Conservation (phyloP, 2,797 vertebrate species). For the Chrosomus eos region DNA sequence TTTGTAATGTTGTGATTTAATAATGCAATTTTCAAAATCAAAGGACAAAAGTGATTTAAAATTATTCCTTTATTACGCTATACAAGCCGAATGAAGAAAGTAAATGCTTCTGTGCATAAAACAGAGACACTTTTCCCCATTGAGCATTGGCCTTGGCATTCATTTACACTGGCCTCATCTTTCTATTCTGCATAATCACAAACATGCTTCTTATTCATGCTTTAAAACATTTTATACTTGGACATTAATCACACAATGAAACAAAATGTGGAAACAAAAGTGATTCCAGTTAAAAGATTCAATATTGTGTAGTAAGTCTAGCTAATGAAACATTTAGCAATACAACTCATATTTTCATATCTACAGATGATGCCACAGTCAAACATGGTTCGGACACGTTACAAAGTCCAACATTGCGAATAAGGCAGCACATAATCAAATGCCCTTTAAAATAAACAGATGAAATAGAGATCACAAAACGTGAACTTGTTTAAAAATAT, state of each 20-base stretch:
- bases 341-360: constrained; percentile 5
- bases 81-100: constrained; percentile 22
- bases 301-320: neutral
- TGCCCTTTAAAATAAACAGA: constrained; percentile 21
- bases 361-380: neutral
- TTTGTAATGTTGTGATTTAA: neutral
- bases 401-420: constrained; percentile 20
- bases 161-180: constrained; percentile 34
- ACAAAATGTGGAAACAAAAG: neutral
- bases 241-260: constrained; percentile 29
- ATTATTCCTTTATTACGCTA: constrained; percentile 37
- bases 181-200: constrained; percentile 31
- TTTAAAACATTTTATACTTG: neutral
- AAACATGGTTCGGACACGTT: neutral
- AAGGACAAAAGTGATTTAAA: constrained; percentile 7
- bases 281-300: neutral
- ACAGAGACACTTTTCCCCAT: constrained; percentile 34
- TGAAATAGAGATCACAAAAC: neutral
- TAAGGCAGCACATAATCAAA: constrained; percentile 15
- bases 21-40: neutral
- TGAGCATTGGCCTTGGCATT: constrained; percentile 38
- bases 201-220: constrained; percentile 48
- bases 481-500: constrained; percentile 43
- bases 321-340: constrained; percentile 10
- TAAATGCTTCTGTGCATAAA: constrained; percentile 38